phyloP scores from a whole-genome alignment of 92 coral and sea anemone species.

The Palythoa heliodiscus region DNA sequence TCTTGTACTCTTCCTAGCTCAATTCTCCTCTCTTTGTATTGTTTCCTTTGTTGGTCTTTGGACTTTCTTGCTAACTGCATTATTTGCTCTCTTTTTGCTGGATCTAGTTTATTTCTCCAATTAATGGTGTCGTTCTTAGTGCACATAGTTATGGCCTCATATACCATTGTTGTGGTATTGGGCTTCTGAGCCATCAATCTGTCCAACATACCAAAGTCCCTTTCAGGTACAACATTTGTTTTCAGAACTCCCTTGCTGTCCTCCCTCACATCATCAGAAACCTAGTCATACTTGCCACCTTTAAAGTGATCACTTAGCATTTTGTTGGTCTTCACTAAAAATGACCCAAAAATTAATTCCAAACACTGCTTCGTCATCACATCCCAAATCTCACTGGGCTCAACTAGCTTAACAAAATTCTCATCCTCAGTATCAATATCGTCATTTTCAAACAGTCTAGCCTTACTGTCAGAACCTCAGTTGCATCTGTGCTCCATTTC shows the following conservation, averaged over 20 bases:
- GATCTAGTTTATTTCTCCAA: constrained; percentile 21
- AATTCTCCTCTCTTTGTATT: constrained; percentile 15
- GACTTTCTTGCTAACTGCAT: constrained; percentile 43
- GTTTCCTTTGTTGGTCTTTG: constrained; percentile 21
- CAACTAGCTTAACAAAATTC: constrained; percentile 14
- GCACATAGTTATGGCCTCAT: constrained; percentile 34
- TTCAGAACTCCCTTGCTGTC: constrained; percentile 3
- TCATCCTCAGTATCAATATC: constrained; percentile 3
- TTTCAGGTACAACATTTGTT: constrained; percentile 26
- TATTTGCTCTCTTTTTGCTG: constrained; percentile 19
- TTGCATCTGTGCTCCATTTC: constrained; percentile 34
- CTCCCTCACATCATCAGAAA: background rate
- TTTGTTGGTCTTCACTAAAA: constrained; percentile 34
- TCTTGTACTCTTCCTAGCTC: constrained; percentile 35
- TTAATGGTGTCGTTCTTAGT: constrained; percentile 20
- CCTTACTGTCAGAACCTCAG: constrained; percentile 32
- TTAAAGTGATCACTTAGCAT: constrained; percentile 39
- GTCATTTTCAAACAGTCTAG: constrained; percentile 3
- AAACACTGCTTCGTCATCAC: constrained; percentile 36
- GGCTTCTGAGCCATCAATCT: constrained; percentile 14
- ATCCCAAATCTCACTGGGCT: background rate
- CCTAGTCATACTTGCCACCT: background rate
- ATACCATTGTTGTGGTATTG: constrained; percentile 37
- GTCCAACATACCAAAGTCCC: constrained; percentile 28
- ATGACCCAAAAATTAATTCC: constrained; percentile 32